Conservation (phyloP, 2,113 vertebrate genomes). For the Corvus moneduloides region DNA sequence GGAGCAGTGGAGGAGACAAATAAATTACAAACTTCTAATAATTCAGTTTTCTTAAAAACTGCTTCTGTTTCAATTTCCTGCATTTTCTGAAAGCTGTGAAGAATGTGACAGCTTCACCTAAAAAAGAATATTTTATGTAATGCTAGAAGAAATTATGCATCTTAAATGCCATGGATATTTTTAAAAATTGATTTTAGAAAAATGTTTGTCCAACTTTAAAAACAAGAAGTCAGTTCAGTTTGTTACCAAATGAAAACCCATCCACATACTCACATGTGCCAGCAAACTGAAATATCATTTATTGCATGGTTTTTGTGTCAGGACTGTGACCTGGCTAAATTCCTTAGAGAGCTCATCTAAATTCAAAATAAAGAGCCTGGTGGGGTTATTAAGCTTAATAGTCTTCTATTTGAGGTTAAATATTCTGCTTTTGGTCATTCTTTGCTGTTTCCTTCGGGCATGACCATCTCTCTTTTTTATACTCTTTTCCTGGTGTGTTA, state of each 20-base stretch:
- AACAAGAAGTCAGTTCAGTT: background rate
- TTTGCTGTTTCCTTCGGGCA: background rate
- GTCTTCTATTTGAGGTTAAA: background rate
- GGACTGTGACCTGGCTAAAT: background rate
- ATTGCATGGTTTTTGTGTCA: background rate
- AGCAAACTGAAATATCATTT: background rate
- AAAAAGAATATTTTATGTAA: background rate
- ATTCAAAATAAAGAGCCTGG: background rate
- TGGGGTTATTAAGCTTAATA: background rate
- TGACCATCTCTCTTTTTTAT: background rate
- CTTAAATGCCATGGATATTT: background rate
- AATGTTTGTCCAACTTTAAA: background rate
- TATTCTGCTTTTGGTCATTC: background rate
- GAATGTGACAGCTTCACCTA: background rate
- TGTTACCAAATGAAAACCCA: background rate
- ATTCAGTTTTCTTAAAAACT: background rate
- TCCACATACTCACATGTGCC: background rate
- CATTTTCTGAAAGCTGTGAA: background rate
- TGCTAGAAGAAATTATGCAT: background rate
- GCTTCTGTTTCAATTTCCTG: background rate
- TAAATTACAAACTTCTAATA: background rate
- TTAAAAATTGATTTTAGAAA: background rate
- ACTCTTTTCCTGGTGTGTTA: background rate
- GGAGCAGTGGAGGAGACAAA: background rate
- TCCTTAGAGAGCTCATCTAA: background rate